Evolutionary conservation across 1,140 invertebrate species (phyloP), one percentile per base, ranked within the genome.

Genomic region (Bombus pascuorum): DNA sequence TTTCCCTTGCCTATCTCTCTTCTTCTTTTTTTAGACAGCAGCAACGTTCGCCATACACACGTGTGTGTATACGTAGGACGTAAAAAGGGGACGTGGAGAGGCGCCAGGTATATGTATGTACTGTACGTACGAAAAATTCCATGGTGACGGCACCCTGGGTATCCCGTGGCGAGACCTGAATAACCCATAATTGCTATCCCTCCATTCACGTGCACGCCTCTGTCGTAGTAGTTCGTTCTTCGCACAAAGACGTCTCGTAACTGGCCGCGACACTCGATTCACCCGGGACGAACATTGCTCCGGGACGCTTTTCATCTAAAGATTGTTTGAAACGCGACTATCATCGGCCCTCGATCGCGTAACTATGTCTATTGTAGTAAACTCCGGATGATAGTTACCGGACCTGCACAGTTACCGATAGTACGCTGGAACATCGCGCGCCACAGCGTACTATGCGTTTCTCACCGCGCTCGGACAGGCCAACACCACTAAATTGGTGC

Each of bases 51-150:
- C 57, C 32, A 18, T 59, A 71, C 42, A 42, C 34, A 37, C 59
- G 15, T 12, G 12, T 13, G 59, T 62, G 59, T 62, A 62, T n/a
- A 62, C 10, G 10, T 62, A 62, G 59, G 39, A 76, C 39, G 81
- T 70, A 47, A 87, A 87, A 85, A 80, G 75, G 70, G 74, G 32
- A 83, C 81, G 53, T 81, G 47, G 82, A 91, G 86, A 93, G 93
- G 93, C 93, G 92, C 93, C 93, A 93, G 93, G 93, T 94, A 94
- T 87, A 68, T 86, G 57, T 25, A 34, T 37, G 53, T 87, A 90
- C 44, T 47, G 47, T 25, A 34, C 42, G 53, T 87, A 90, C 44
- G 82, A 82, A 73, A 85, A 84, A 73, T 86, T 87, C 84, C 78
- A 85, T 85, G 86, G 70, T 85, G 82, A 85, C 78, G 74, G 78